Conservation (phyloP, 1,140 invertebrate genomes). For the Micrasema longulum region DNA sequence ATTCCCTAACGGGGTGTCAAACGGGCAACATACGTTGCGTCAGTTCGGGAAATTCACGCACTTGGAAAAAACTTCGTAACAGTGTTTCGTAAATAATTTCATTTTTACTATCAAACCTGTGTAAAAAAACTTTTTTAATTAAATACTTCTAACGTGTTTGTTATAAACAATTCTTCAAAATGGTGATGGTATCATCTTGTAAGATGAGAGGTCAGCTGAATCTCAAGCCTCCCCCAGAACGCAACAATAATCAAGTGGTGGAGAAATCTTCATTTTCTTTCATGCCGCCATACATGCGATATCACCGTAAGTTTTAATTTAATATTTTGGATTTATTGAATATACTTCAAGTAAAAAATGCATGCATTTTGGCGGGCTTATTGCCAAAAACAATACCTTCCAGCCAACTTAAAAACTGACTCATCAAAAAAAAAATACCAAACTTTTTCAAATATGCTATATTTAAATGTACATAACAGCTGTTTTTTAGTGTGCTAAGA, state of each 20-base stretch:
- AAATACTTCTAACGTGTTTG: neutral
- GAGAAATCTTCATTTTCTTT: conserved; percentile 24
- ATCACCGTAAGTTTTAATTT: conserved; percentile 46
- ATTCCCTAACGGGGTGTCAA: conserved; percentile 54
- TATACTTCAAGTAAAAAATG: too few relatives aligned
- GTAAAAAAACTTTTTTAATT: conserved; percentile 13
- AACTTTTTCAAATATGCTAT: too few relatives aligned
- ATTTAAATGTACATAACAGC: too few relatives aligned
- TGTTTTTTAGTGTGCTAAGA: too few relatives aligned
- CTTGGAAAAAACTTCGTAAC: neutral
- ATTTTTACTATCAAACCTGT: conserved; percentile 23
- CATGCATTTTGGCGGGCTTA: too few relatives aligned
- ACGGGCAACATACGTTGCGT: conserved; percentile 43
- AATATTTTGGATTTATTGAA: too few relatives aligned
- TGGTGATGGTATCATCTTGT: conserved; percentile 51
- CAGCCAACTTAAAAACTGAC: too few relatives aligned
- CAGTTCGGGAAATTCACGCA: too few relatives aligned
- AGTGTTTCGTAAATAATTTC: conserved; percentile 18
- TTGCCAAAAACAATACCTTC: too few relatives aligned
- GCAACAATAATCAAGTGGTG: conserved; percentile 51
- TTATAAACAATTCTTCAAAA: conserved; percentile 22
- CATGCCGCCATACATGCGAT: conserved; percentile 44
- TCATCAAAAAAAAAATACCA: too few relatives aligned
- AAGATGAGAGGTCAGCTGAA: conserved; percentile 49
- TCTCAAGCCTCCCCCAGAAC: conserved; percentile 50